These are phyloP conservation scores for Paracanthobrama guichenoti DNA, from an alignment of 2,113 vertebrate species.

Conservation along the genomic window DNA sequence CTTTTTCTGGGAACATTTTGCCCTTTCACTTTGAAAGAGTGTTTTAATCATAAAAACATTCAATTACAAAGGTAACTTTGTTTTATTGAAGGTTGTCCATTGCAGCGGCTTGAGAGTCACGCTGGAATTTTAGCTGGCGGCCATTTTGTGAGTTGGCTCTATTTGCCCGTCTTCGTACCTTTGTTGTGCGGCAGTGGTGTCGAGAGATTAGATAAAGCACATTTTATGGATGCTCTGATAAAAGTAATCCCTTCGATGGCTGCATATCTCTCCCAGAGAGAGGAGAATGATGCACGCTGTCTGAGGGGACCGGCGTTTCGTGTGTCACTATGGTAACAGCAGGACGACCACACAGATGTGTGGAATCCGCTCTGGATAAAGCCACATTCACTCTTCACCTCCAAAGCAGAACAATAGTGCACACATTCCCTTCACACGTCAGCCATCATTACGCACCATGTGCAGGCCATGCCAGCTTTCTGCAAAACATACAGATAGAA, in stretches of 20 bases:
- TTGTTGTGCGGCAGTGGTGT: conserved; percentile 55
- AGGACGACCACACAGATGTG: conserved; percentile 36
- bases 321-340: conserved; percentile 61
- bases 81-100: neutral
- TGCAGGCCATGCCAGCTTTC: neutral
- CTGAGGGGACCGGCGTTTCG: conserved; percentile 39
- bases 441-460: neutral
- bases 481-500: neutral
- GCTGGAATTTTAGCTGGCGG: conserved; percentile 31
- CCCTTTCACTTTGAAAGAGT: conserved; percentile 17
- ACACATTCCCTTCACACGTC: conserved; percentile 24
- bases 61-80: neutral
- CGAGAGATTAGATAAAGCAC: conserved; percentile 55
- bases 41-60: conserved; percentile 19
- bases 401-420: conserved; percentile 28
- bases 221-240: conserved; percentile 61
- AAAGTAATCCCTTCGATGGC: conserved; percentile 60
- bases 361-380: conserved; percentile 49
- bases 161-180: conserved; percentile 34
- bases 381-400: conserved; percentile 39
- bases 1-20: conserved; percentile 5
- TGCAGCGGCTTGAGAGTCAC: neutral
- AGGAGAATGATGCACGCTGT: conserved; percentile 38
- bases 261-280: conserved; percentile 50
- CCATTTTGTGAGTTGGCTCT: conserved; percentile 8